Evolutionary conservation across 2,113 vertebrate genomes (phyloP), one percentile per base, ranked within the genome.

Genomic region (Raja brachyura): DNA sequence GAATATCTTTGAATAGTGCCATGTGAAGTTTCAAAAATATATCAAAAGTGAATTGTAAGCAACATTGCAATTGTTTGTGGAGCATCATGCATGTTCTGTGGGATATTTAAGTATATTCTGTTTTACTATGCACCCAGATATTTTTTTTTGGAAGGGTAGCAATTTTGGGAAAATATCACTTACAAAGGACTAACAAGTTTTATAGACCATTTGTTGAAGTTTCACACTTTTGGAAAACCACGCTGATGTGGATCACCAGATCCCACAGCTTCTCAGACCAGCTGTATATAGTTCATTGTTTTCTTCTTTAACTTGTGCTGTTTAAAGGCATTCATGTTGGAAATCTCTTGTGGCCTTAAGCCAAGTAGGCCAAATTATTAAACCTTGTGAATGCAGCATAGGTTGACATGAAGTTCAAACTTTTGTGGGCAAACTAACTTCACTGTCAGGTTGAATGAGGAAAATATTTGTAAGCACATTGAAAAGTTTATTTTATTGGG

Each of bases 391-490:
- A 54, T 92, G 59, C 1, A 66, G 59, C 59, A 63, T 48, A 74
- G 90, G 68, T 33, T 92, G 90, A 73, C 63, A 22, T 2, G 39
- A 92, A 92, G 68, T 73, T 92, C 68, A 73, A 48, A 92, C 39
- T 73, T 73, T 73, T 73, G 11, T 73, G 39, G 11, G 20, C 33
- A 28, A 39, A 68, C 20, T 70, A 48, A 22, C 63, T 66, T 22
- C 81, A 59, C 20, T 66, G 48, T 11, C 4, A 90, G 61, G 63
- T 68, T 16, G 54, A 54, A 54, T 9, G 1, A 48, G 4, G 68
- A 74, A 73, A 92, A 74, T 92, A 92, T 92, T 92, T 39, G 90
- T 70, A 90, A 90, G 33, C n/a, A n/a, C 83, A 48, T 48, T 92
- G 33, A 4, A 83, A 63, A 90, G 20, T 48, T 90, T 33, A 16